phyloP scores from a whole-genome alignment of 2,113 vertebrate species.

The Trichechus manatus region DNA sequence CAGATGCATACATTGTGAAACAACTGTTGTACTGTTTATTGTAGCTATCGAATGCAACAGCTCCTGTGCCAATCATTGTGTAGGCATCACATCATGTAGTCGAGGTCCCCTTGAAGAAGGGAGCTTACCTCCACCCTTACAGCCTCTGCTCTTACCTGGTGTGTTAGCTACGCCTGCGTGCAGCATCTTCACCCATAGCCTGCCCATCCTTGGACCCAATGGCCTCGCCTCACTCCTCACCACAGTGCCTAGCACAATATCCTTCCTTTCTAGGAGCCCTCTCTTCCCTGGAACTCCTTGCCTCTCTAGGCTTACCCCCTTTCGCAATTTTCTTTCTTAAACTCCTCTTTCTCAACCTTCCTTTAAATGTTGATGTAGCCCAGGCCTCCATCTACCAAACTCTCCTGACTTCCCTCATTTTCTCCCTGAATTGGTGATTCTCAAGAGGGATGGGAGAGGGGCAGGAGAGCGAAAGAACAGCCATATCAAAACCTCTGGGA shows the following conservation, averaged over 20 bases:
- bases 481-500: neutral
- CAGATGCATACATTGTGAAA: slow-evolving; percentile 2
- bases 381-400: neutral
- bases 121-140: neutral
- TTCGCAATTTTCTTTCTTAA: neutral
- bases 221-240: neutral
- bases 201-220: neutral
- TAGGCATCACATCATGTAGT: neutral
- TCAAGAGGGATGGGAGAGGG: neutral
- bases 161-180: neutral
- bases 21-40: neutral
- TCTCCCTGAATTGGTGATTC: neutral
- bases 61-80: neutral
- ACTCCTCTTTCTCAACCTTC: neutral
- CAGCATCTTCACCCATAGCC: neutral
- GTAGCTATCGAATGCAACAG: neutral
- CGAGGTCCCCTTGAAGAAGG: neutral
- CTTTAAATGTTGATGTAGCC: neutral
- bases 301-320: rapidly evolving
- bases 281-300: neutral
- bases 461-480: neutral
- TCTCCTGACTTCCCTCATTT: neutral
- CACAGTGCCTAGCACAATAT: rapidly evolving
- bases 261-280: neutral
- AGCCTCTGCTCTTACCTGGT: neutral